Percentiles rank a stretch among this genome's conserved stretches.
Evolutionary conservation across 2,888 invertebrate species (phyloP).

Genomic region (Trypoxylon attenuatum): DNA sequence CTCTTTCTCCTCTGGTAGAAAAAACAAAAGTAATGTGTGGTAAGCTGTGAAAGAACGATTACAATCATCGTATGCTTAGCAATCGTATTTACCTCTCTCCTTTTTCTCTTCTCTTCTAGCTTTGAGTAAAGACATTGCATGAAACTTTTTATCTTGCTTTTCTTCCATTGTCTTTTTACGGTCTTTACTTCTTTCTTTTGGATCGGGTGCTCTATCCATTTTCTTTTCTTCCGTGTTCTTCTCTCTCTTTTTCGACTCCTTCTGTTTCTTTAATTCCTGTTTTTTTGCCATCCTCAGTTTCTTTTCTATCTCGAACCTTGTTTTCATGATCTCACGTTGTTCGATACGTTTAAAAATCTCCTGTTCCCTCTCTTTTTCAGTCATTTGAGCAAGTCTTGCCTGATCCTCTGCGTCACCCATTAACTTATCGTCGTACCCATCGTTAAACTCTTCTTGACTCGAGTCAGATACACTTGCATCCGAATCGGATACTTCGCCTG

Average conservation of each 20-base stretch:
- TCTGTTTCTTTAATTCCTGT: slow-evolving; percentile 81
- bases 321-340: slow-evolving; percentile 93
- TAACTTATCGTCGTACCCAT: slow-evolving; percentile 96
- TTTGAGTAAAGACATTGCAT: slow-evolving; percentile 94
- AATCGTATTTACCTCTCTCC: slow-evolving; percentile 77
- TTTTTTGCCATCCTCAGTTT: slow-evolving; percentile 90
- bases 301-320: slow-evolving; percentile 96
- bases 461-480: slow-evolving; percentile 80
- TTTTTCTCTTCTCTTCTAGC: slow-evolving; percentile 94
- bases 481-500: slow-evolving; percentile 87
- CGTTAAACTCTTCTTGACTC: slow-evolving; percentile 92
- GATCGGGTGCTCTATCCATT: slow-evolving; percentile 77
- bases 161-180: slow-evolving; percentile 94
- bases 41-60: not conserved
- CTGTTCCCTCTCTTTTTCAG: slow-evolving; percentile 97
- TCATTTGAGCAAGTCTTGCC: slow-evolving; percentile 91
- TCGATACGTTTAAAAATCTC: slow-evolving; percentile 98
- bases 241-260: slow-evolving; percentile 73
- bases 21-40: not conserved
- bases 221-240: slow-evolving; percentile 77
- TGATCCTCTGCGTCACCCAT: slow-evolving; percentile 98
- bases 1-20: slow-evolving; percentile 73
- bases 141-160: slow-evolving; percentile 90
- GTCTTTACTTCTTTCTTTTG: slow-evolving; percentile 87
- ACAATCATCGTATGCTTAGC: not conserved